A percentile compares a stretch with the other conserved stretches of the same genome.
Conservation (phyloP, 1,140 invertebrate genomes). For the Platyscapa corneri region DNA sequence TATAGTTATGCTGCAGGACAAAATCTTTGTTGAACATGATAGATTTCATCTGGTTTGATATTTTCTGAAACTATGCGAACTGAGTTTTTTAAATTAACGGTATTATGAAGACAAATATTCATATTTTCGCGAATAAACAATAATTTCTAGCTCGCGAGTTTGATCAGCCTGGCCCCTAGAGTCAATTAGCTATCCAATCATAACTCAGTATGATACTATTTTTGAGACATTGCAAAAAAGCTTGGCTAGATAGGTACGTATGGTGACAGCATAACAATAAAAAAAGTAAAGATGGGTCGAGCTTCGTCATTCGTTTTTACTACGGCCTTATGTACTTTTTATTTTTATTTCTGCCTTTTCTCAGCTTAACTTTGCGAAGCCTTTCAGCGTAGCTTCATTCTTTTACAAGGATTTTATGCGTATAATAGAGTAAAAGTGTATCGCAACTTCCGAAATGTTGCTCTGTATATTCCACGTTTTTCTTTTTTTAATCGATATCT, state of each 20-base stretch:
- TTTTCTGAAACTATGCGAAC: no score
- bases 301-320: conserved; percentile 7
- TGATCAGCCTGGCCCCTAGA: not conserved
- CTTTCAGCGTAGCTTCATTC: conserved; percentile 4
- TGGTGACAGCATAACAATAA: conserved; percentile 19
- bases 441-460: not conserved
- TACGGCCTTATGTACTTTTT: conserved; percentile 16
- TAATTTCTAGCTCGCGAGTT: not conserved
- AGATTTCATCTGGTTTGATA: no score
- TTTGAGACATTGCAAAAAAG: not conserved
- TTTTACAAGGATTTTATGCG: conserved; percentile 9
- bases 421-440: not conserved
- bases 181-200: conserved; percentile 18
- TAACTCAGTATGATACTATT: not conserved
- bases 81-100: no score
- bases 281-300: not conserved
- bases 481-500: not conserved
- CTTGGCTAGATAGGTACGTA: not conserved
- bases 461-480: not conserved
- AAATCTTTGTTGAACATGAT: no score
- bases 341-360: conserved; percentile 19
- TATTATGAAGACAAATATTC: no score
- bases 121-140: not conserved
- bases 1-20: no score
- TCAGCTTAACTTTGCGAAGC: not conserved